phyloP scores from a whole-genome alignment of 2,888 invertebrate species.

The Tiliacea citrago region DNA sequence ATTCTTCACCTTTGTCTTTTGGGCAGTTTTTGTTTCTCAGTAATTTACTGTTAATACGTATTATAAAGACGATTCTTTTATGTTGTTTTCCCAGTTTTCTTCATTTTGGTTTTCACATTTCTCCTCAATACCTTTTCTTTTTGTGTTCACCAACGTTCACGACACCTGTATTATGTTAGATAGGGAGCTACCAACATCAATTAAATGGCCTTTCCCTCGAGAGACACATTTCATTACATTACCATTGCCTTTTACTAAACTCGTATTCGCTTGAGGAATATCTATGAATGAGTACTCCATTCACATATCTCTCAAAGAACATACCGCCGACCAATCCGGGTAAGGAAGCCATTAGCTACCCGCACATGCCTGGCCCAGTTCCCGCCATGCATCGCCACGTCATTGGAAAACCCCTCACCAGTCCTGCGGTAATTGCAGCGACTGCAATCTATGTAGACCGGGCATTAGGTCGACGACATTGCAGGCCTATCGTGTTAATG shows the following conservation, averaged over 20 bases:
- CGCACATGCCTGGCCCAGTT: constrained; percentile 50
- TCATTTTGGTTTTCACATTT: neutral
- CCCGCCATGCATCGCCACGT: constrained; percentile 57
- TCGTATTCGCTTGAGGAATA: neutral
- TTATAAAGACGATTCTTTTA: constrained; percentile 1
- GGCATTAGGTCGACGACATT: constrained; percentile 59
- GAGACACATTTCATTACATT: neutral
- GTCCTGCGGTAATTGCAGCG: constrained; percentile 49
- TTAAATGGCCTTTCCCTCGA: neutral
- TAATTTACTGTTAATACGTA: constrained; percentile 12
- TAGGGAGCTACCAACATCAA: neutral
- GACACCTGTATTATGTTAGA: neutral
- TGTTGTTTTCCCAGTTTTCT: neutral
- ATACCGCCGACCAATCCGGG: constrained; percentile 8
- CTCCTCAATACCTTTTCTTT: neutral
- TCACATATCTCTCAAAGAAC: constrained; percentile 15
- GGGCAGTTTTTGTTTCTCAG: constrained; percentile 8
- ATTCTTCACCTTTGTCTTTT: constrained; percentile 32
- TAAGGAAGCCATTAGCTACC: constrained; percentile 47
- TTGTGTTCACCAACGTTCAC: neutral
- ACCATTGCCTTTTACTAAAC: neutral
- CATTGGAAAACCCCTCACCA: constrained; percentile 56
- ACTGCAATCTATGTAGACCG: constrained; percentile 51
- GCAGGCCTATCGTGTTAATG: constrained; percentile 49
- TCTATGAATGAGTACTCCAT: neutral